Percentiles rank a stretch among this genome's conserved stretches.
Evolutionary conservation across 2,113 vertebrate genomes (phyloP).

Genomic region (Cephalopterus ornatus): DNA sequence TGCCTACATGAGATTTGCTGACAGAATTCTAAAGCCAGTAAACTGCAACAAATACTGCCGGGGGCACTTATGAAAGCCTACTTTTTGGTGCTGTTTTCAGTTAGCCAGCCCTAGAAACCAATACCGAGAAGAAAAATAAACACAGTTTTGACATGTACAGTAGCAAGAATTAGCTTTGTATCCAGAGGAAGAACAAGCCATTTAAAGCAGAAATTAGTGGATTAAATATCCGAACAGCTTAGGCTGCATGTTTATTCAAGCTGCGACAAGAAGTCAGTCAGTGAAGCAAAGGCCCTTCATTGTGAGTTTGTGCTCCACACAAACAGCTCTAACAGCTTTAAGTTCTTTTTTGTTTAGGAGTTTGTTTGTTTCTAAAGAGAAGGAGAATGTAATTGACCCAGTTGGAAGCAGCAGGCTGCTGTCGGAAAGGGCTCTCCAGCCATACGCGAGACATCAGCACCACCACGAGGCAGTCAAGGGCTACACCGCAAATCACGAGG

Average conservation of each 20-base stretch:
- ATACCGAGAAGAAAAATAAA: slow-evolving; percentile 20
- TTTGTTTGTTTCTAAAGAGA: neutral
- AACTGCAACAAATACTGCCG: neutral
- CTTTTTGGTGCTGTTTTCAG: neutral
- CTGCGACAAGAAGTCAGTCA: neutral
- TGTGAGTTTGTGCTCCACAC: neutral
- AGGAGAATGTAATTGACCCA: slow-evolving; percentile 6
- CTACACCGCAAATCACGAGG: rapidly evolving
- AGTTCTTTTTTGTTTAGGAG: neutral
- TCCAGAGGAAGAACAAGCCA: neutral
- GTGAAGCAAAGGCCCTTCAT: neutral
- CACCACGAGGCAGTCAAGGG: slow-evolving; percentile 29
- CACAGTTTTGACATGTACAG: neutral
- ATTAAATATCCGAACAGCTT: neutral
- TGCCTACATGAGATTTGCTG: neutral
- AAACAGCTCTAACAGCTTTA: neutral
- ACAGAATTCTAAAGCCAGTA: neutral
- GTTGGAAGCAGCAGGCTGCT: neutral
- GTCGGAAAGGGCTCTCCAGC: rapidly evolving
- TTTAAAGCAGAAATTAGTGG: neutral
- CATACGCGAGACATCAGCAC: neutral
- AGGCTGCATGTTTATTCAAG: neutral
- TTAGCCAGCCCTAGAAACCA: neutral
- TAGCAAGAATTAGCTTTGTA: neutral
- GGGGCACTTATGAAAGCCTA: neutral